These are phyloP conservation scores for Pegea sp. DNA, from an alignment of 23 tunicate genomes.

Conservation along the genomic window DNA sequence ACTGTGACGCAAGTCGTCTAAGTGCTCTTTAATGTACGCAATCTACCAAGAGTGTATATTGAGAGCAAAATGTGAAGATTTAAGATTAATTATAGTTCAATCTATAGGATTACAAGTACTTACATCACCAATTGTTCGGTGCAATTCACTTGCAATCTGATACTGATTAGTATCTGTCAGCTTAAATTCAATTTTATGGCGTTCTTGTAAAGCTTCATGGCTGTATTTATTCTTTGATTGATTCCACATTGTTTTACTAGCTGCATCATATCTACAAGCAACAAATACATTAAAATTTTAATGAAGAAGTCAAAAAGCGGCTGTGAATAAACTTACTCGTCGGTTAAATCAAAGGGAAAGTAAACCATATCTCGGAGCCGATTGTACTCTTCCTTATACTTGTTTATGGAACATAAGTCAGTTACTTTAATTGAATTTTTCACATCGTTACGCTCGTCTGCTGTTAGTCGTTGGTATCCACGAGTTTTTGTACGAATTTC, in stretches of 20 bases:
- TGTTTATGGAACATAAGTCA: slow-evolving; percentile 57
- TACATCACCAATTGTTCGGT: slow-evolving; percentile 60
- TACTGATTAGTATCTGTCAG: slow-evolving; percentile 86
- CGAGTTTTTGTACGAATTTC: slow-evolving; percentile 22
- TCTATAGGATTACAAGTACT: slow-evolving; percentile 1
- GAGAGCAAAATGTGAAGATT: not conserved
- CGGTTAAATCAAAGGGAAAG: slow-evolving; percentile 80
- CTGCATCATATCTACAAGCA: slow-evolving; percentile 48
- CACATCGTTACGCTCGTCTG: slow-evolving; percentile 53
- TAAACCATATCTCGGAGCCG: slow-evolving; percentile 76
- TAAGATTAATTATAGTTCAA: not conserved
- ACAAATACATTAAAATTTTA: not conserved
- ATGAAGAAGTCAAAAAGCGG: not conserved
- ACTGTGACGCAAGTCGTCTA: slow-evolving; percentile 28
- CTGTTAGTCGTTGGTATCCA: slow-evolving; percentile 55
- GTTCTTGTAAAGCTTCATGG: slow-evolving; percentile 19
- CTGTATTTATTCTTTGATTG: slow-evolving; percentile 76
- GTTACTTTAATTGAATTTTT: slow-evolving; percentile 55
- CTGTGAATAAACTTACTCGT: slow-evolving; percentile 20
- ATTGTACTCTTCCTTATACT: slow-evolving; percentile 95
- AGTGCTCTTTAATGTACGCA: slow-evolving; percentile 59
- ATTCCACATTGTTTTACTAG: slow-evolving; percentile 36
- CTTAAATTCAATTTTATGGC: slow-evolving; percentile 38
- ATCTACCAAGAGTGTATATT: slow-evolving; percentile 14
- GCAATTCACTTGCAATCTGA: slow-evolving; percentile 45